phyloP scores from a whole-genome alignment of 1,140 invertebrate genomes.

The Ips nitidus region DNA sequence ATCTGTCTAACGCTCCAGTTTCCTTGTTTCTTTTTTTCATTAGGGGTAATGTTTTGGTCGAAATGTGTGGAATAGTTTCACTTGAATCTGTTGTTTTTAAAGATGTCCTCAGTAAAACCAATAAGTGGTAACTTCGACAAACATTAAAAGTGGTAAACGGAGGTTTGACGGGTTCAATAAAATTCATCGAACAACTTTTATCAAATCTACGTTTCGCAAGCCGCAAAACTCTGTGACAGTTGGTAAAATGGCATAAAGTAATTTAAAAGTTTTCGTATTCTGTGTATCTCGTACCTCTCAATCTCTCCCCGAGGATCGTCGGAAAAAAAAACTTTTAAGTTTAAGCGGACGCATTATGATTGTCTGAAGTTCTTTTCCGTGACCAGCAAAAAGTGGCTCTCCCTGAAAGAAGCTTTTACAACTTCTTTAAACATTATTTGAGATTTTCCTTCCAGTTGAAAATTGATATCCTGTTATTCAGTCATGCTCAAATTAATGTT shows the following conservation, averaged over 20 bases:
- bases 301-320: background rate
- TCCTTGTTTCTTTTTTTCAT: no score
- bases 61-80: no score
- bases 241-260: constrained; percentile 22
- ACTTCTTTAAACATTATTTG: no score
- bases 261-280: constrained; percentile 21
- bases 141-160: background rate
- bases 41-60: no score
- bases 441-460: no score
- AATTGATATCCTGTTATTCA: no score
- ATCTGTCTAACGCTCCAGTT: no score
- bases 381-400: background rate
- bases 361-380: background rate
- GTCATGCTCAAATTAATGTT: no score
- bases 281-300: constrained; percentile 1
- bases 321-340: background rate
- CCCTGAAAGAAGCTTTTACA: no score
- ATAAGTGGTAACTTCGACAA: no score
- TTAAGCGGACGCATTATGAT: constrained; percentile 3
- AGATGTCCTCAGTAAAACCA: background rate
- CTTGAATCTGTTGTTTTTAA: no score
- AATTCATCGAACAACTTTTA: constrained; percentile 18
- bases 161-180: constrained; percentile 8
- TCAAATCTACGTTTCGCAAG: background rate
- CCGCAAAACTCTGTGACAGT: constrained; percentile 5